Evolutionary conservation across 2,113 vertebrate species (phyloP), one percentile per base, ranked within the genome.

Genomic region (Condylura cristata): DNA sequence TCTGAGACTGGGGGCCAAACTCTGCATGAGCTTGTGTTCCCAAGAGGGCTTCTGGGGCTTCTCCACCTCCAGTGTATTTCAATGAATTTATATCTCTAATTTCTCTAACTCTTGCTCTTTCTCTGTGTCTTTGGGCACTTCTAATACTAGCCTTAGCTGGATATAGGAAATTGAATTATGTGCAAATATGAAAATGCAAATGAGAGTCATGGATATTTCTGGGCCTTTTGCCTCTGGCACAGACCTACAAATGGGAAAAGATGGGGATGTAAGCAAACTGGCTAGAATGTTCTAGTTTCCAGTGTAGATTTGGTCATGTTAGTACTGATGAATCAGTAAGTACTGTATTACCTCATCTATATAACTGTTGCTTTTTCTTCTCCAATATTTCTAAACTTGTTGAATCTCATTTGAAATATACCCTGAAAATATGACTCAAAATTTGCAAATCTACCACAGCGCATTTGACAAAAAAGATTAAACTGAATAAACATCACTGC

Each of bases 141-240:
- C 80, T 84, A 68, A 87, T 78, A 28, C 58, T 78, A 91, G 53
- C 22, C 20, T 81, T 70, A 65, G 37, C 68, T 93, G 51, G 56
- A 82, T 75, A 48, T 60, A 92, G 68, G 53, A 93, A 88, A 94
- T 66, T 93, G 72, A 94, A 84, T 93, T 94, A 88, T 82, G 46
- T 94, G 68, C 11, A 91, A 92, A 85, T 94, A 89, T 60, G 39
- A 86, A 94, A 91, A 94, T 94, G 53, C 48, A 96, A 90, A 82
- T 90, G 68, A 85, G 34, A 91, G 53, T 74, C 71, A 91, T 24
- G 30, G 80, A 78, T 95, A 80, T 68, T 96, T 94, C 65, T 63
- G 37, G 51, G 39, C 28, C 78, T 88, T 82, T 82, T 84, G 46
- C 86, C 76, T 94, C 51, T 60, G 44, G 53, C 86, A 86, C 75